Conservation (phyloP, 2,797 vertebrate genomes). For the Heterohyrax brucei region DNA sequence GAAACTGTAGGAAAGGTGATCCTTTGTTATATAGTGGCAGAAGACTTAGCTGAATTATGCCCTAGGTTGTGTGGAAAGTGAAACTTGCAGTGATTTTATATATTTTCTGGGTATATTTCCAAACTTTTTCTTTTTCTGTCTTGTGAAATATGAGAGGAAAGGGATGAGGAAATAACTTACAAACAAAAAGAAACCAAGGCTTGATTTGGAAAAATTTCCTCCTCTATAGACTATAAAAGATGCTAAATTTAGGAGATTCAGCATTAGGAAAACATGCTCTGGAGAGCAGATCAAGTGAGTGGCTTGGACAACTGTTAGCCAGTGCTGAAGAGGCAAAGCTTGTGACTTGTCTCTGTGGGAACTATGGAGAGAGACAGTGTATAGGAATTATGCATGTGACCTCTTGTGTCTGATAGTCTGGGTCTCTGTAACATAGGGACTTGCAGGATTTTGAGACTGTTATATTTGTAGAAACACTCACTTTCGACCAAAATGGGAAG, state of each 20-base stretch:
- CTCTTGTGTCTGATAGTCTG: not conserved
- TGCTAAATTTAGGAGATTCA: not conserved
- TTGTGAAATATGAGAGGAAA: not conserved
- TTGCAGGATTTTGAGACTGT: conserved; percentile 14
- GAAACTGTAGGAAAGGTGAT: conserved; percentile 32
- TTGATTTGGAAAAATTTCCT: conserved; percentile 39
- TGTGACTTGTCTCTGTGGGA: not conserved
- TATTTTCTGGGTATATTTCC: conserved; percentile 9
- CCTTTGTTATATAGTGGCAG: not conserved
- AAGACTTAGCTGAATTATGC: not conserved
- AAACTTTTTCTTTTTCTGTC: not conserved
- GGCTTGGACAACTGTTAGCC: not conserved
- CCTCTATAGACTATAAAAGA: not conserved
- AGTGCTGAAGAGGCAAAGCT: not conserved
- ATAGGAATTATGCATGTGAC: not conserved
- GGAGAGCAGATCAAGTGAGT: not conserved
- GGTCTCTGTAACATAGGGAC: conserved; percentile 22
- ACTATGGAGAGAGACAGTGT: not conserved
- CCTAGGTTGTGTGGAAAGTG: not conserved
- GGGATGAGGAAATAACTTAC: not conserved
- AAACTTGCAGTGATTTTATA: not conserved
- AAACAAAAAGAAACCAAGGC: not conserved
- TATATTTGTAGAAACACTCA: conserved; percentile 42
- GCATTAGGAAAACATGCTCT: conserved; percentile 27
- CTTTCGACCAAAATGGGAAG: conserved; percentile 28